Percentiles rank a stretch among this genome's conserved stretches.
phyloP scores from a whole-genome alignment of 2,113 vertebrate genomes.

The Siniperca chuatsi region DNA sequence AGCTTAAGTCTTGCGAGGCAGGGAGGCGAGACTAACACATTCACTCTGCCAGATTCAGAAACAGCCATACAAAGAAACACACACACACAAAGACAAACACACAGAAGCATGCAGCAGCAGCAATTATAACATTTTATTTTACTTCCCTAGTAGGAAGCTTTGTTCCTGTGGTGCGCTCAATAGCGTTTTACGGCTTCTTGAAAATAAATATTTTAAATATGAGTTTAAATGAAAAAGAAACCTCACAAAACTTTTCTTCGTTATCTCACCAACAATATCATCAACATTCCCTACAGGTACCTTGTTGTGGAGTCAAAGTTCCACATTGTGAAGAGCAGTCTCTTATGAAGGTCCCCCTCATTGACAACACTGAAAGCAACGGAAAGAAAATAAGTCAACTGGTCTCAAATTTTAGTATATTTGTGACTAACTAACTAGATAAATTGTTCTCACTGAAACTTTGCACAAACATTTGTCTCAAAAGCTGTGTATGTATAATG shows the following conservation, averaged over 20 bases:
- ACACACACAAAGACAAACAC: constrained; percentile 4
- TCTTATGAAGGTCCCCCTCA: constrained; percentile 86
- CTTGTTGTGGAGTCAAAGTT: constrained; percentile 85
- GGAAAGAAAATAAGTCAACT: constrained; percentile 23
- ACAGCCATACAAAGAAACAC: constrained; percentile 18
- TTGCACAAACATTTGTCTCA: not conserved
- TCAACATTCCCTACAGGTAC: constrained; percentile 73
- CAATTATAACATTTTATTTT: constrained; percentile 55
- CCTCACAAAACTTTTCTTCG: not conserved
- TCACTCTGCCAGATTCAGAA: constrained; percentile 47
- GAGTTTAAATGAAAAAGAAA: constrained; percentile 1
- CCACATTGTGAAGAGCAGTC: constrained; percentile 91
- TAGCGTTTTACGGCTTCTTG: not conserved
- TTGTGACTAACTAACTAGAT: not conserved
- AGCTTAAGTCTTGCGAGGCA: constrained; percentile 52
- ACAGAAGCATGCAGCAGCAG: constrained; percentile 30
- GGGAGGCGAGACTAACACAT: constrained; percentile 63
- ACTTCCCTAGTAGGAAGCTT: not conserved
- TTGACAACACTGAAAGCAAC: constrained; percentile 83
- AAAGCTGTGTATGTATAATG: not conserved
- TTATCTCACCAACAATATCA: not conserved
- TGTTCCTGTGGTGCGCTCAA: not conserved
- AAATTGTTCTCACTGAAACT: not conserved
- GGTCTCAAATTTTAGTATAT: not conserved
- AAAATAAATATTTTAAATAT: constrained; percentile 2